Base-by-base conservation (phyloP, 2,888 invertebrate species). In the Chouioia cunea region DNA sequence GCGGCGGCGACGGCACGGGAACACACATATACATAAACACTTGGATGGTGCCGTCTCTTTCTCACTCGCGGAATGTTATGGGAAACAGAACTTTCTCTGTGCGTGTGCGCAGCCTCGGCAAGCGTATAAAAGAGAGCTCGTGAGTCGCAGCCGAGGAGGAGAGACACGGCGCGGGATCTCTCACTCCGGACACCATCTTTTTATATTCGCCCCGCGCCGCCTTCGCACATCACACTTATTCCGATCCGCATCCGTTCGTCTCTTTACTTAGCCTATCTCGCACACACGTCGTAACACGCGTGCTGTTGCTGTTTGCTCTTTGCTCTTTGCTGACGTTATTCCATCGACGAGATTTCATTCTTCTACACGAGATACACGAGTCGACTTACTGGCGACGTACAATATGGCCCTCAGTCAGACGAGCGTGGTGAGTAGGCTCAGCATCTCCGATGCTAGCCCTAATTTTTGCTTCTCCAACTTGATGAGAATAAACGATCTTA, bases 351-450 rank as follows among this genome's bases (percentile, higher is more conserved):
- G 54, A 56, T 15, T 43, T 2, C 12, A 12, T 23, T 15, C 15
- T 63, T 48, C 44, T 60, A 52, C n/a, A n/a, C 36, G 27, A 48
- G 36, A 36, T 6, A 6, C 36, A 36, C 50, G 22, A 6, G 43
- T 16, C 14, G 43, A 4, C 56, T 23, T 14, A 15, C 22, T 22
- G 47, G 50, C 65, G 63, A 58, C 36, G 12, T 1, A 36, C 73
- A 66, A 60, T 58, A 78, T 91, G 91, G 90, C 92, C 85, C 89
- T 91, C 86, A 92, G 91, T 89, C 92, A 92, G 86, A 87, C 90
- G 79, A 89, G 91, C 82, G 92, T 92, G 87, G 87, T 89, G 83
- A 89, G 89, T 88, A 82, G 76, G 50, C 63, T 22, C 46, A 43
- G 18, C 56, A 14, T 59, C 73, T 69, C 70, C 70, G 70, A 75